Evolutionary conservation across 2,113 vertebrate genomes (phyloP).

Genomic region (Apaloderma vittatum): DNA sequence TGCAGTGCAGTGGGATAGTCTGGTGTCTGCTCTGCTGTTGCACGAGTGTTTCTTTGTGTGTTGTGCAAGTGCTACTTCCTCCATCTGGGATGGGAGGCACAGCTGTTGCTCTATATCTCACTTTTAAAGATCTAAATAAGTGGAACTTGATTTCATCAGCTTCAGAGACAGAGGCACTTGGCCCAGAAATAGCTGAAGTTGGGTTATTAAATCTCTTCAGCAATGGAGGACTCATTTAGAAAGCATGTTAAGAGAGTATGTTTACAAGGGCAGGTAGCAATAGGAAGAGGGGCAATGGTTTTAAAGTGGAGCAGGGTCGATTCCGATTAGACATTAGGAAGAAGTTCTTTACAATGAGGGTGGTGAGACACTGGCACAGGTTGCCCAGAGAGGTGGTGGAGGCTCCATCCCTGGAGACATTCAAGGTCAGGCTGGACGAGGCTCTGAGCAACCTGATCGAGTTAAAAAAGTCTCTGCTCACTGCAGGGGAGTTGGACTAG

Average conservation of each 20-base stretch:
- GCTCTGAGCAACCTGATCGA: no score
- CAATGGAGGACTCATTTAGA: background rate
- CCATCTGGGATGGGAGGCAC: background rate
- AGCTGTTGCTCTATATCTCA: slow-evolving; percentile 1
- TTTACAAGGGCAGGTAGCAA: no score
- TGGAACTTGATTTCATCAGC: background rate
- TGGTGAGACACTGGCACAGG: no score
- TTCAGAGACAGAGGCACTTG: background rate
- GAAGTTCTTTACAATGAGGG: no score
- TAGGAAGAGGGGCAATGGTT: no score
- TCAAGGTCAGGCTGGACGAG: no score
- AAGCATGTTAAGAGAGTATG: background rate
- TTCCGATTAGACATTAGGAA: no score
- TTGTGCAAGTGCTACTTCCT: background rate
- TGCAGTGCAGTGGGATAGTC: background rate
- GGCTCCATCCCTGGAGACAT: no score
- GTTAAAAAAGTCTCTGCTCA: no score
- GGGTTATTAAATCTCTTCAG: background rate
- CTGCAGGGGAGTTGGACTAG: no score
- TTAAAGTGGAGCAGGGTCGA: no score
- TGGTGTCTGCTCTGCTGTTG: background rate
- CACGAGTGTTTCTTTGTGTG: slow-evolving; percentile 22
- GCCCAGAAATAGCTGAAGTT: background rate
- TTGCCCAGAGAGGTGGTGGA: no score
- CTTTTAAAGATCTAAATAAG: background rate